Evolutionary conservation across 1,140 invertebrate genomes (phyloP), one percentile per base, ranked within the genome.

Genomic region (Polypedilum pembai): DNA sequence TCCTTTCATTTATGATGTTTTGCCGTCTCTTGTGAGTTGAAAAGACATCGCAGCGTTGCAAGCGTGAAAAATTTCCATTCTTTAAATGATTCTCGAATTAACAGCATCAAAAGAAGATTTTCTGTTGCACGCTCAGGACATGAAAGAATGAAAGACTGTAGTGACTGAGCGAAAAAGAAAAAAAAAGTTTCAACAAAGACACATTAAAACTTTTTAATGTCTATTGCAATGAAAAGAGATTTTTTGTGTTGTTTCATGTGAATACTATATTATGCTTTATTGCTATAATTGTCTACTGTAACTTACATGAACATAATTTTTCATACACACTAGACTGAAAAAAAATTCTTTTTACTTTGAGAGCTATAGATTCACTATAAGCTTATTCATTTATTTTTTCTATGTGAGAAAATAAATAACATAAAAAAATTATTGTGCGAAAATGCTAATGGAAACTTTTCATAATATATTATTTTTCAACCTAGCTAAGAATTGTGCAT

Each of bases 191-290:
- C n/a, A 56, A 56, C 45, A 56, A 56, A 56, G 45, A 56, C 45
- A 56, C 45, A 56, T 56, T 56, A 56, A 56, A 56, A 56, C 45
- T 56, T 56, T 56, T 56, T 56, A 56, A 56, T 56, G 45, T 56
- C 12, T 56, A 56, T 56, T 56, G 45, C 45, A 56, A 56, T 56
- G 45, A 12, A 45, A 45, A 45, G 41, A 45, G 15, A 45, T 45
- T 8, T 45, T 15, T 45, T 45, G 41, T 33, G 24, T 33, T 33
- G 24, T 33, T 33, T 5, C 24, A 33, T 33, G 24, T 33, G 24
- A 33, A 33, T 33, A 33, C 24, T 33, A 33, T 33, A 33, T 33
- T 33, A 33, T 33, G 24, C 24, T 33, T 33, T 33, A 33, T 33
- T 33, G 5, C 24, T 33, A 33, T 33, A 33, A 33, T 33, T 33